Percentiles rank a stretch among this genome's conserved stretches.
Conservation (phyloP, 2,113 vertebrate species). For the human region GRCh38 chr1:198116501-198117000, state of each 20-base stretch:
- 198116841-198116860: not conserved
- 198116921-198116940: not conserved
- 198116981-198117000: not conserved
- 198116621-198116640: not conserved
- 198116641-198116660: not conserved
- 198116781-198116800: not conserved
- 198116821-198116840: not conserved
- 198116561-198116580: not conserved
- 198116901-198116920: not conserved
- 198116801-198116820: not conserved
- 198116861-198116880: not conserved
- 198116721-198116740: not conserved
- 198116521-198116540: not conserved
- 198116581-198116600: not conserved
- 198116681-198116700: not conserved
- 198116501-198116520: not conserved
- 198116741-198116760: not conserved
- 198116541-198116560: not conserved
- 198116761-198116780: not conserved
- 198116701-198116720: not conserved
- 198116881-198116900: not conserved
- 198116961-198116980: not conserved
- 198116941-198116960: not conserved
- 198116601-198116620: not conserved
- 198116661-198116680: not conserved